Evolutionary conservation across 64 coral and sea anemone species (phyloP).

Genomic region (Montipora foliosa): DNA sequence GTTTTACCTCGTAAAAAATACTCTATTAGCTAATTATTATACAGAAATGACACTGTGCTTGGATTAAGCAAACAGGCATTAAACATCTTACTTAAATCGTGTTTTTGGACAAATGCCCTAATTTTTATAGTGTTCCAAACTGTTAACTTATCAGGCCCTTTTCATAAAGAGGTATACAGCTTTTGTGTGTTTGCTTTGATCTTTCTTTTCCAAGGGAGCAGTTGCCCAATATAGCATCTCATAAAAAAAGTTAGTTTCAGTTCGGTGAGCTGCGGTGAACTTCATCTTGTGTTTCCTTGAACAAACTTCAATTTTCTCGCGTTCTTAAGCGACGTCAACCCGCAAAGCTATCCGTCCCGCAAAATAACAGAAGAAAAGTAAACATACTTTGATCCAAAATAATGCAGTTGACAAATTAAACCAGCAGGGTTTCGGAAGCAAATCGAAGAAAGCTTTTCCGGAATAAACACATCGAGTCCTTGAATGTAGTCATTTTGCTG

Average conservation of each 20-base stretch:
- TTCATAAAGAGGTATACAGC: background rate
- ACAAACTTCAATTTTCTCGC: slow-evolving; percentile 18
- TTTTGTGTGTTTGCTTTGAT: background rate
- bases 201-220: too few relatives aligned
- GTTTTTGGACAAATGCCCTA: background rate
- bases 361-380: slow-evolving; percentile 19
- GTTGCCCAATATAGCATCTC: background rate
- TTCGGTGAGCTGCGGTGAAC: too few relatives aligned
- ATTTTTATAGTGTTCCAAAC: background rate
- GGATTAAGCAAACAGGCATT: background rate
- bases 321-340: background rate
- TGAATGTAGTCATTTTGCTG: background rate
- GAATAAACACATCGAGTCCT: background rate
- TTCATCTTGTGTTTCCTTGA: background rate
- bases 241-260: background rate
- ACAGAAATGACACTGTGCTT: background rate
- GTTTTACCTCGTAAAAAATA: background rate
- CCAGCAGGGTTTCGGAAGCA: slow-evolving; percentile 9
- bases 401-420: slow-evolving; percentile 33
- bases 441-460: slow-evolving; percentile 18
- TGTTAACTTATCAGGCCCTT: background rate
- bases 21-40: slow-evolving; percentile 20
- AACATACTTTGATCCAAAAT: slow-evolving; percentile 31
- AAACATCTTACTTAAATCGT: background rate
- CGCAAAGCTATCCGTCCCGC: background rate